A percentile compares a stretch with the other conserved stretches of the same genome.
Conservation (phyloP, 2,797 vertebrate species). For the Enteromius afrohamiltoni region DNA sequence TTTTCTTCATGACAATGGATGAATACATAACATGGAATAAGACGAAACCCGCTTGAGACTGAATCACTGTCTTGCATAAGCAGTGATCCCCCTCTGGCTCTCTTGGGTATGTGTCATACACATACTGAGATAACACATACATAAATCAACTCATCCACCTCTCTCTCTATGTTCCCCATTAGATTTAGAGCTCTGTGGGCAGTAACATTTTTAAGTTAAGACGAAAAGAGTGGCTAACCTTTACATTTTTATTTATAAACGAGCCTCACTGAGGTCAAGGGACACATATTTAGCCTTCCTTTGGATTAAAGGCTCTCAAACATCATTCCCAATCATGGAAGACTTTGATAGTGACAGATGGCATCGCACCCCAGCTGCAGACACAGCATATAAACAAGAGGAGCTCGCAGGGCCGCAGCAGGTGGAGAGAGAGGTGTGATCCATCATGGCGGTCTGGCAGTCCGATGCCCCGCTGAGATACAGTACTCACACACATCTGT, state of each 20-base stretch:
- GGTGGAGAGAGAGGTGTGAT: constrained; percentile 43
- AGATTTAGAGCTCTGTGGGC: background rate
- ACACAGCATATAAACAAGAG: constrained; percentile 47
- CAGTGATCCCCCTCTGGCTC: constrained; percentile 29
- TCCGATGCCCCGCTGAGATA: constrained; percentile 9
- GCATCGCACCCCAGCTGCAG: constrained; percentile 22
- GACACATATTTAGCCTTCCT: background rate
- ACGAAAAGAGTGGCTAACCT: background rate
- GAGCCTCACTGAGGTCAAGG: background rate
- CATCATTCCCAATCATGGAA: constrained; percentile 21
- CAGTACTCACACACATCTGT: constrained; percentile 39
- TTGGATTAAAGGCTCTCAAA: background rate
- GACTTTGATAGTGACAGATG: constrained; percentile 48
- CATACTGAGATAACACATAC: constrained; percentile 19
- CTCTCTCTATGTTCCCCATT: background rate
- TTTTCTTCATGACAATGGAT: constrained; percentile 22
- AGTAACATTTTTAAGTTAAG: background rate
- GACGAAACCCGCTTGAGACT: constrained; percentile 10
- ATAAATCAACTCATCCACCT: background rate
- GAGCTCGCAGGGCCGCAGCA: constrained; percentile 25
- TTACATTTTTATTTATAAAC: background rate
- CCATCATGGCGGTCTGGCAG: constrained; percentile 42
- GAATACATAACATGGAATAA: constrained; percentile 6
- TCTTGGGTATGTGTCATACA: constrained; percentile 42
- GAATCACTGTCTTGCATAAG: constrained; percentile 57